Evolutionary conservation across 2,113 vertebrate genomes (phyloP).

Genomic region (Xyliphius kryptos): DNA sequence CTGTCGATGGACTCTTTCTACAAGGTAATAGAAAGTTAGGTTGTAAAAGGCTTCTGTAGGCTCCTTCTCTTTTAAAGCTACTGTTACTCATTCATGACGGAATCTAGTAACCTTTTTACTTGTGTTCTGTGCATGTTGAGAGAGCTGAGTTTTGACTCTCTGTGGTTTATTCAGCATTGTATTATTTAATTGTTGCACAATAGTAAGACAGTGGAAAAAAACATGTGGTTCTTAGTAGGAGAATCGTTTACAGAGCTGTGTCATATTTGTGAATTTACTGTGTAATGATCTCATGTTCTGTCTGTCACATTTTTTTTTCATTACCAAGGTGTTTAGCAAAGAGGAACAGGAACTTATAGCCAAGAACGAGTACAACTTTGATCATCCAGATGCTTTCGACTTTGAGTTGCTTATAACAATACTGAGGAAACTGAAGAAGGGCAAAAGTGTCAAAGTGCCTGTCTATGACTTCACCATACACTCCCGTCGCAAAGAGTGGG

Average conservation of each 20-base stretch:
- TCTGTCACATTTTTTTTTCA: not conserved
- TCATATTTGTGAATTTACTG: no score
- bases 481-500: conserved; percentile 82
- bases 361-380: conserved; percentile 82
- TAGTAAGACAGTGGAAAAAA: no score
- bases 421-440: conserved; percentile 82
- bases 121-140: no score
- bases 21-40: conserved; percentile 61
- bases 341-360: conserved; percentile 77
- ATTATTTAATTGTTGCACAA: no score
- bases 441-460: conserved; percentile 83
- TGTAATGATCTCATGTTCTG: no score
- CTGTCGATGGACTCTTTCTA: conserved; percentile 90
- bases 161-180: no score
- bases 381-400: conserved; percentile 85
- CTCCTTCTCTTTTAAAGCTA: not conserved
- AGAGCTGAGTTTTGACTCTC: no score
- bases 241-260: no score
- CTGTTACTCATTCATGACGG: not conserved
- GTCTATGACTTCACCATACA: conserved; percentile 83
- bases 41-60: no score
- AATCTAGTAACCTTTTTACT: not conserved
- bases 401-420: conserved; percentile 79
- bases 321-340: conserved; percentile 70
- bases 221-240: no score